Percentiles rank a stretch among this genome's conserved stretches.
Evolutionary conservation across 2,888 invertebrate species (phyloP).

Genomic region (Lasioglossum oenotherae): DNA sequence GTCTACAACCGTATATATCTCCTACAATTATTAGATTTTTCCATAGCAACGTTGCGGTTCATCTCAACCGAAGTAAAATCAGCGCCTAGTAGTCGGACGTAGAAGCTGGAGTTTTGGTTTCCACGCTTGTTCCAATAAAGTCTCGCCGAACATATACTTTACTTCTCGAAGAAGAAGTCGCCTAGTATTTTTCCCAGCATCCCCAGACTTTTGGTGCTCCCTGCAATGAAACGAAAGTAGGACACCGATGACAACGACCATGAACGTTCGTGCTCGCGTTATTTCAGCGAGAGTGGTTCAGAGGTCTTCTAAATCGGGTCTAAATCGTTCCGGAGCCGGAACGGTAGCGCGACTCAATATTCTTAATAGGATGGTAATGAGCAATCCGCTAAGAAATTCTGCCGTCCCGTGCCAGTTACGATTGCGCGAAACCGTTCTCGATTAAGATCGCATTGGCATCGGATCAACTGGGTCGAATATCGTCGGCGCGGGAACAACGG

Average conservation of each 20-base stretch:
- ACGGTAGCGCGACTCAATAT: not conserved
- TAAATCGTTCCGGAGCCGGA: constrained; percentile 5
- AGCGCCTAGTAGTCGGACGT: not conserved
- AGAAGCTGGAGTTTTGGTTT: not conserved
- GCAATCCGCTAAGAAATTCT: constrained; percentile 9
- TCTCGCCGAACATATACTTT: not conserved
- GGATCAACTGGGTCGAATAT: constrained; percentile 24
- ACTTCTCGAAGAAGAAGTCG: not conserved
- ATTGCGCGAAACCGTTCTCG: constrained; percentile 9
- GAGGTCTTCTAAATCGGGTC: constrained; percentile 12
- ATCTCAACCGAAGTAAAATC: not conserved
- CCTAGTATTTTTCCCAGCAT: not conserved
- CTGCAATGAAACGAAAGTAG: not conserved
- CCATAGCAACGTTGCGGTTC: not conserved
- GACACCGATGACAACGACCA: not conserved
- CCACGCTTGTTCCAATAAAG: not conserved
- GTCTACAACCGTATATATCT: not conserved
- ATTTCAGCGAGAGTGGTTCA: too few relatives aligned
- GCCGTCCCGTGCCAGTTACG: not conserved
- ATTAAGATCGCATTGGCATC: not conserved
- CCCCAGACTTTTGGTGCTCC: not conserved
- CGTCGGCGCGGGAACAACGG: constrained; percentile 25
- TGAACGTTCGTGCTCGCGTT: not conserved
- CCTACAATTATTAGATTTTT: not conserved
- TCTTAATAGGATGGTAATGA: constrained; percentile 15